phyloP scores from a whole-genome alignment of 2,888 invertebrate species.

The Nudaria mundana region DNA sequence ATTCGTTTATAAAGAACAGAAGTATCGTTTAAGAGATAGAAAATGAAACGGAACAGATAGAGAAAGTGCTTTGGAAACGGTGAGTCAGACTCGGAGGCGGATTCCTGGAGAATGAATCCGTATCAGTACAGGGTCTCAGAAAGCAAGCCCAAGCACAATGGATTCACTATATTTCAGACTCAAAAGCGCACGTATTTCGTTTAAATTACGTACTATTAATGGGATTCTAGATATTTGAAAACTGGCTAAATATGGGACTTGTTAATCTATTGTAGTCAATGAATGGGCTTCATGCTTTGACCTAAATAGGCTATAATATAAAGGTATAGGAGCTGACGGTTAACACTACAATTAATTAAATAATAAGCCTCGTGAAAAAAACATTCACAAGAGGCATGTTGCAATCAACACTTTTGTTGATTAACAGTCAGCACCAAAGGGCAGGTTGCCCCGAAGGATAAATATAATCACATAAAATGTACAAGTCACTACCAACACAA shows the following conservation, averaged over 20 bases:
- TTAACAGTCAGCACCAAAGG: slow-evolving; percentile 74
- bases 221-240: slow-evolving; percentile 52
- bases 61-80: slow-evolving; percentile 61
- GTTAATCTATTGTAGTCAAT: slow-evolving; percentile 54
- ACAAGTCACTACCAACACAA: slow-evolving; percentile 77
- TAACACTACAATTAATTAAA: slow-evolving; percentile 38
- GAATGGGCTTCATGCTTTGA: slow-evolving; percentile 73
- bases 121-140: slow-evolving; percentile 51
- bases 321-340: slow-evolving; percentile 66
- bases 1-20: slow-evolving; percentile 44
- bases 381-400: slow-evolving; percentile 19
- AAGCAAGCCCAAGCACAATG: slow-evolving; percentile 79
- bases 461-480: slow-evolving; percentile 62
- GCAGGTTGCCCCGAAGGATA: slow-evolving; percentile 45
- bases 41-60: slow-evolving; percentile 47
- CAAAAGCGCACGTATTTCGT: slow-evolving; percentile 64
- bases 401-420: slow-evolving; percentile 33
- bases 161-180: slow-evolving; percentile 57
- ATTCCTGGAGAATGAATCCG: slow-evolving; percentile 47
- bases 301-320: slow-evolving; percentile 59
- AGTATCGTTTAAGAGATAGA: slow-evolving; percentile 47
- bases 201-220: slow-evolving; percentile 60
- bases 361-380: slow-evolving; percentile 20
- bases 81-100: slow-evolving; percentile 52
- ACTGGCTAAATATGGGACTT: slow-evolving; percentile 60